Conservation (phyloP, 2,797 vertebrate species). For the Pteronotus mesoamericanus region DNA sequence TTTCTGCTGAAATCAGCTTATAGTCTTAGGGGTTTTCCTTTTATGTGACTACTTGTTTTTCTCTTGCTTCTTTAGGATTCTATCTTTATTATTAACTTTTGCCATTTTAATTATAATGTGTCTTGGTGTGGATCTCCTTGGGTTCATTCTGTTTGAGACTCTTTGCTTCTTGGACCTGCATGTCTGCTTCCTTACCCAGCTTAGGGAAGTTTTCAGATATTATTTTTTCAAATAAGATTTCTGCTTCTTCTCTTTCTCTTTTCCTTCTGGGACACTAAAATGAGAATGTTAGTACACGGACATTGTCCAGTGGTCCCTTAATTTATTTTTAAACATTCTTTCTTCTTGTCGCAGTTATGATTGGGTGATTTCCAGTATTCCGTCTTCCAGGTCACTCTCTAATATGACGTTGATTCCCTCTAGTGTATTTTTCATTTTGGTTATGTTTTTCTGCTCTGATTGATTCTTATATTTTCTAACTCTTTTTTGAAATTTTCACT, state of each 20-base stretch:
- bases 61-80: neutral
- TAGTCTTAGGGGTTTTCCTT: neutral
- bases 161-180: neutral
- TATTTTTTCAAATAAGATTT: neutral
- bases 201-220: neutral
- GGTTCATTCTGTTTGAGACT: neutral
- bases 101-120: neutral
- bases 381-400: neutral
- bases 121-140: neutral
- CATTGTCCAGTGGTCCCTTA: neutral
- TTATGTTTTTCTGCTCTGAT: neutral
- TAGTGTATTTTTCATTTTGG: neutral
- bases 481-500: neutral
- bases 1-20: neutral
- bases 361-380: neutral
- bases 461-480: neutral
- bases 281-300: neutral
- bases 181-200: neutral
- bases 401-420: neutral
- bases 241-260: neutral
- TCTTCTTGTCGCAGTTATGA: neutral
- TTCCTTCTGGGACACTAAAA: neutral
- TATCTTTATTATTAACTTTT: neutral
- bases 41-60: neutral
- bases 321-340: neutral